phyloP scores from a whole-genome alignment of 2,888 invertebrate species.

The Drosophila ustulata region DNA sequence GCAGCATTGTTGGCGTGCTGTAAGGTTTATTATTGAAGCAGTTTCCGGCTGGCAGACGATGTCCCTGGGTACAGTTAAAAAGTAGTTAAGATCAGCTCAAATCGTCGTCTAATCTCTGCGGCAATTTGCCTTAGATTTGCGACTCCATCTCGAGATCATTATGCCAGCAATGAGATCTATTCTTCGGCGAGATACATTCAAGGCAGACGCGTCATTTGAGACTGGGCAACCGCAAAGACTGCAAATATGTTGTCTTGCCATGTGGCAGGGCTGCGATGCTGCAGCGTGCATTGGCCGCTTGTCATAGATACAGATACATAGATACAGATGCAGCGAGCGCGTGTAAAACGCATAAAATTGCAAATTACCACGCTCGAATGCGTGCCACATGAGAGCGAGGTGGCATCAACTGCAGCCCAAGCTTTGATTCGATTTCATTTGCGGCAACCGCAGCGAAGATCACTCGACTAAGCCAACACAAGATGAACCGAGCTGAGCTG shows the following conservation, averaged over 20 bases:
- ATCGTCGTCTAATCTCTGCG: slow-evolving; percentile 11
- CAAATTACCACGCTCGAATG: slow-evolving; percentile 70
- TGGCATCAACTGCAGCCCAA: slow-evolving; percentile 43
- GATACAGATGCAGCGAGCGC: slow-evolving; percentile 29
- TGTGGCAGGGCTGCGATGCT: slow-evolving; percentile 44
- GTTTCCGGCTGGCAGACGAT: slow-evolving; percentile 54
- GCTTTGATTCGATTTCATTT: slow-evolving; percentile 76
- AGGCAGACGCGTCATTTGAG: slow-evolving; percentile 33
- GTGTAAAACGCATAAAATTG: slow-evolving; percentile 77
- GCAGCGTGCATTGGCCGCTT: slow-evolving; percentile 22
- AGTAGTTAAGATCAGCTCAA: not conserved
- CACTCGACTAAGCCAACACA: slow-evolving; percentile 13
- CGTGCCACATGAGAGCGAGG: slow-evolving; percentile 58
- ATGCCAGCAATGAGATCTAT: slow-evolving; percentile 2
- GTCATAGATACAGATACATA: slow-evolving; percentile 41
- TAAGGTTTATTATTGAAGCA: slow-evolving; percentile 37
- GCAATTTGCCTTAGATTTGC: slow-evolving; percentile 23
- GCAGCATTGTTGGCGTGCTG: slow-evolving; percentile 35
- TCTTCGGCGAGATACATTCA: slow-evolving; percentile 9
- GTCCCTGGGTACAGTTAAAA: slow-evolving; percentile 42
- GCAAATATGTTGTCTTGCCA: slow-evolving; percentile 52
- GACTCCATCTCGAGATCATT: slow-evolving; percentile 7
- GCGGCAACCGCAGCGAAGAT: slow-evolving; percentile 56
- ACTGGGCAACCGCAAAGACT: slow-evolving; percentile 56
- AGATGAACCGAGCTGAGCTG: slow-evolving; percentile 5